Conservation (phyloP, 2,888 invertebrate genomes). For the Nesidiocoris tenuis region DNA sequence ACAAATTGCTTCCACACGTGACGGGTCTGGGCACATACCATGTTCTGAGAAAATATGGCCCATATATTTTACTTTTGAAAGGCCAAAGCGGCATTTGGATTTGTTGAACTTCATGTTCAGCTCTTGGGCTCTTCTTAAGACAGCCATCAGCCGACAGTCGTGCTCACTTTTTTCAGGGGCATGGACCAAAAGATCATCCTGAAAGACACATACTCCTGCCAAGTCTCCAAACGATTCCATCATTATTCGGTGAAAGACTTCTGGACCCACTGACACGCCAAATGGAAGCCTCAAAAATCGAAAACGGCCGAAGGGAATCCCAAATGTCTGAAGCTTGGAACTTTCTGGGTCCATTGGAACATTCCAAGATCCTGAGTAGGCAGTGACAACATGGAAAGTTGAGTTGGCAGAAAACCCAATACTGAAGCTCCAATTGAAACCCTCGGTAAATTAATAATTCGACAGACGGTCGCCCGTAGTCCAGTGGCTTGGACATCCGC, state of each 20-base stretch:
- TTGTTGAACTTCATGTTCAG: slow-evolving; percentile 6
- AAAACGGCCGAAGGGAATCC: slow-evolving; percentile 9
- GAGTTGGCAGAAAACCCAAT: no score
- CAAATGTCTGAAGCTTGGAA: slow-evolving; percentile 2
- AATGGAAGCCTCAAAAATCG: slow-evolving; percentile 6
- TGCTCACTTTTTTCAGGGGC: neutral
- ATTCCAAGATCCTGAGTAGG: slow-evolving; percentile 13
- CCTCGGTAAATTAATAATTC: no score
- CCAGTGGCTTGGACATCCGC: no score
- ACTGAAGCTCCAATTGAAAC: no score
- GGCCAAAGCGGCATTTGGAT: slow-evolving; percentile 5
- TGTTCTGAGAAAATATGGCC: slow-evolving; percentile 10
- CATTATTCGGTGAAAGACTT: slow-evolving; percentile 15
- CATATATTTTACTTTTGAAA: neutral
- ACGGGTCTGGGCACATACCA: neutral
- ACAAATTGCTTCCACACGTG: neutral
- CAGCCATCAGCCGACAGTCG: neutral
- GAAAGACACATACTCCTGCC: slow-evolving; percentile 2
- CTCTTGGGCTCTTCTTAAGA: neutral
- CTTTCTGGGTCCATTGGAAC: slow-evolving; percentile 3
- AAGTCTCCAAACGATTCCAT: slow-evolving; percentile 20
- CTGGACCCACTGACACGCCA: neutral
- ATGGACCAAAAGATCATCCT: slow-evolving; percentile 13
- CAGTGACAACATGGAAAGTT: no score
- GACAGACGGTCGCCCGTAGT: no score